phyloP scores from a whole-genome alignment of 2,797 vertebrate genomes.

The Anguilla obscura region DNA sequence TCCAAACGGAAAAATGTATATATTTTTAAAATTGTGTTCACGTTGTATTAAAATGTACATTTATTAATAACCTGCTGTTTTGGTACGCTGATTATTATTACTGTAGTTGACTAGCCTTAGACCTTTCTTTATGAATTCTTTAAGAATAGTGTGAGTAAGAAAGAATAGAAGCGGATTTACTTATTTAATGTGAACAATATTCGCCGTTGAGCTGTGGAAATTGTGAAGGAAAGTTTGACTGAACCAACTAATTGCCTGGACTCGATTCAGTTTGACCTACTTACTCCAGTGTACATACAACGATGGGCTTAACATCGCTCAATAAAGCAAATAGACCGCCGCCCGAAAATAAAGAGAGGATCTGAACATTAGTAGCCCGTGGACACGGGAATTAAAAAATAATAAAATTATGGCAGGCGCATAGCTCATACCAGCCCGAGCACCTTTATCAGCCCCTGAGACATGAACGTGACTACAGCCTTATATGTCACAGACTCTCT shows the following conservation, averaged over 20 bases:
- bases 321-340: background rate
- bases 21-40: background rate
- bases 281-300: background rate
- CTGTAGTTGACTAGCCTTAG: background rate
- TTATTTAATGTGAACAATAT: background rate
- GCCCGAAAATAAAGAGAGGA: background rate
- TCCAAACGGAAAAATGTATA: background rate
- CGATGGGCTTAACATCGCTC: background rate
- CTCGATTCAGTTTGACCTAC: constrained; percentile 16
- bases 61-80: background rate
- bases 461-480: background rate
- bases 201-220: background rate
- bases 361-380: background rate
- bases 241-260: constrained; percentile 16
- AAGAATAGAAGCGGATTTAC: background rate
- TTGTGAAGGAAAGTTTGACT: constrained; percentile 7
- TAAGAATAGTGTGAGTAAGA: background rate
- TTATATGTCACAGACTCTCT: background rate
- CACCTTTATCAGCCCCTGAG: background rate
- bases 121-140: background rate
- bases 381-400: background rate
- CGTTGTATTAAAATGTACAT: background rate
- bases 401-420: background rate
- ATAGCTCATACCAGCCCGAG: background rate
- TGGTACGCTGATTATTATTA: background rate